Conservation (phyloP, 2,888 invertebrate species). For the Melinaea menophilus region DNA sequence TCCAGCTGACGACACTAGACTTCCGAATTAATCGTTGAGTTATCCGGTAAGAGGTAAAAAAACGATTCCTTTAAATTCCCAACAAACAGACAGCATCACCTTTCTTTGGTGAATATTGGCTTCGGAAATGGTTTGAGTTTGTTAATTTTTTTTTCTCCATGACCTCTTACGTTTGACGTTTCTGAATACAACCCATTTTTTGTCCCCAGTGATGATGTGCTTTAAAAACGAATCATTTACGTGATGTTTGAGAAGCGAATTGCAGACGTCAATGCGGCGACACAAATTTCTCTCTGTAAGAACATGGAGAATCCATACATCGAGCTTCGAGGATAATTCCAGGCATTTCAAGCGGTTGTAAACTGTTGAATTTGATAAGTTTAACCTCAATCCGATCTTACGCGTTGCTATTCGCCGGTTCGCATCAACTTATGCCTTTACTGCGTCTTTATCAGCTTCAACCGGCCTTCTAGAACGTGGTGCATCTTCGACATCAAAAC, state of each 20-base stretch:
- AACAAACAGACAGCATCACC: no score
- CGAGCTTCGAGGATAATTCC: no score
- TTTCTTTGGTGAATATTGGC: background rate
- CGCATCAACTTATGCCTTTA: background rate
- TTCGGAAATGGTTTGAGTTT: background rate
- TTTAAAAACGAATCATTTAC: background rate
- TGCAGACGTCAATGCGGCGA: background rate
- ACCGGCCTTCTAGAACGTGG: background rate
- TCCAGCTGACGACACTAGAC: slow-evolving; percentile 9
- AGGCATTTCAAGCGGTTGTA: background rate
- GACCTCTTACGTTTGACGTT: background rate
- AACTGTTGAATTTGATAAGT: background rate
- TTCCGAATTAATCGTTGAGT: slow-evolving; percentile 10
- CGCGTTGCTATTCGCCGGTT: background rate
- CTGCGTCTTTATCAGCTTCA: background rate
- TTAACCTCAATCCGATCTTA: background rate
- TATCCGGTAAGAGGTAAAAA: slow-evolving; percentile 13
- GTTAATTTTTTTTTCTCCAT: background rate
- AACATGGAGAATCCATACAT: no score
- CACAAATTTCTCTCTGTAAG: no score
- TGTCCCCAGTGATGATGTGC: background rate
- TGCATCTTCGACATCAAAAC: background rate
- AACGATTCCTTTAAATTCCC: background rate
- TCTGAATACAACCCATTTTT: background rate
- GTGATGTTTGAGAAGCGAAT: background rate